Evolutionary conservation across 2,888 invertebrate species (phyloP).

Genomic region (Eilema griseolum): DNA sequence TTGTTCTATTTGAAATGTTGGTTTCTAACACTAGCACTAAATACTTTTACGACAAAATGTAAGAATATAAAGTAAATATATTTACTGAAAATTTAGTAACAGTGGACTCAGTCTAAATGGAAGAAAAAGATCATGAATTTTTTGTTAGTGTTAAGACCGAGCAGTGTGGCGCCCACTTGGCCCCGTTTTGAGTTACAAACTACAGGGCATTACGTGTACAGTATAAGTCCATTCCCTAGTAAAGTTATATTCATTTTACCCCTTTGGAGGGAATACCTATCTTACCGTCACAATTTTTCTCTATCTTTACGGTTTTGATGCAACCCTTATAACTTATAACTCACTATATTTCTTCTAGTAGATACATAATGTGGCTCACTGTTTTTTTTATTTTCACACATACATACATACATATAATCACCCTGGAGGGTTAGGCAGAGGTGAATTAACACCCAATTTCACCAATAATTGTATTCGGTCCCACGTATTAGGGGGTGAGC

Average conservation of each 20-base stretch:
- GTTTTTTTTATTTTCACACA: no score
- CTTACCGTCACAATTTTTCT: not conserved
- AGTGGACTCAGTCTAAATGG: not conserved
- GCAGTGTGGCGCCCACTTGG: not conserved
- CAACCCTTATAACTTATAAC: not conserved
- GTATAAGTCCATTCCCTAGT: not conserved
- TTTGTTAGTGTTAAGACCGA: not conserved
- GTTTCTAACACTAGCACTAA: no score
- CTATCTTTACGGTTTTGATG: not conserved
- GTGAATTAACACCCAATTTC: no score
- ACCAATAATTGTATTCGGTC: no score
- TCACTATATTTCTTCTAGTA: not conserved
- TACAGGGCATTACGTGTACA: conserved; percentile 1
- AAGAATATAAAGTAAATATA: not conserved
- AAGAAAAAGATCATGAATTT: not conserved
- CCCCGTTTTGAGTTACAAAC: conserved; percentile 1
- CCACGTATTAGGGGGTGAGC: no score
- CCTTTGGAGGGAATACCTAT: not conserved
- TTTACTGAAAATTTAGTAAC: not conserved
- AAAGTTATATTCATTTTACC: not conserved
- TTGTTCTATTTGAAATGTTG: no score
- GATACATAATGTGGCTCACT: not conserved
- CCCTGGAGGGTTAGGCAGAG: no score
- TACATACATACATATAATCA: no score
- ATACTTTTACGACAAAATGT: no score